A percentile compares a stretch with the other conserved stretches of the same genome.
These are phyloP conservation scores for Bathynomus jamesi DNA, from an alignment of 1,140 invertebrate species.

Conservation along the genomic window DNA sequence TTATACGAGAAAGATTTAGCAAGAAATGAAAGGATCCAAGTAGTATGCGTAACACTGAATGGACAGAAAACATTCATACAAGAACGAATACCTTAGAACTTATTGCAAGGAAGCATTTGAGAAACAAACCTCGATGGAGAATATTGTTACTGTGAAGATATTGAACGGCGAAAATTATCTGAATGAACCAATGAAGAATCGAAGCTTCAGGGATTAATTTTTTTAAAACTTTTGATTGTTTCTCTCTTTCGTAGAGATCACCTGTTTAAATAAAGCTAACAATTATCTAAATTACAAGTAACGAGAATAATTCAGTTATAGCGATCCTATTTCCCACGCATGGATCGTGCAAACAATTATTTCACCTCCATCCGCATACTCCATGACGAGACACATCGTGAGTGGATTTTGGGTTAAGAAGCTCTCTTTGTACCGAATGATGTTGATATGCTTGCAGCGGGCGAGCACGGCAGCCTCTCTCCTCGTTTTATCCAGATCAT, in stretches of 20 bases:
- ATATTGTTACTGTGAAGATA: conserved; percentile 51
- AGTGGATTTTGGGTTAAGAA: conserved; percentile 45
- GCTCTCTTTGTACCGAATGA: conserved; percentile 50
- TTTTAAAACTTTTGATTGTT: conserved; percentile 43
- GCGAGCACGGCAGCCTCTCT: conserved; percentile 49
- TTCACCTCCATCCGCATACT: conserved; percentile 49
- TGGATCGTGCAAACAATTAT: too few species aligned
- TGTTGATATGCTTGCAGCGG: conserved; percentile 50
- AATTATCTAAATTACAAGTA: too few species aligned
- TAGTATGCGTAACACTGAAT: not conserved
- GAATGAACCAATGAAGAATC: conserved; percentile 52
- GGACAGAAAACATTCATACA: not conserved
- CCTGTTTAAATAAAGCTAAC: conserved; percentile 35
- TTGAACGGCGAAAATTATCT: conserved; percentile 51
- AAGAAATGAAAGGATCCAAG: too few species aligned
- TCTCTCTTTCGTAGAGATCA: conserved; percentile 48
- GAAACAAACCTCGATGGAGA: conserved; percentile 38
- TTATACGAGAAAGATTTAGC: too few species aligned
- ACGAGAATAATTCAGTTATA: too few species aligned
- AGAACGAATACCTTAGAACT: not conserved
- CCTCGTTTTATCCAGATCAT: conserved; percentile 46
- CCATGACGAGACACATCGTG: conserved; percentile 50
- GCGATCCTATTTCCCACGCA: not conserved
- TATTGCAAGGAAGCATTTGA: not conserved
- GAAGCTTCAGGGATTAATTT: conserved; percentile 45